These are phyloP conservation scores for Scarus forsteni DNA, from an alignment of 2,797 vertebrate species.

Conservation along the genomic window DNA sequence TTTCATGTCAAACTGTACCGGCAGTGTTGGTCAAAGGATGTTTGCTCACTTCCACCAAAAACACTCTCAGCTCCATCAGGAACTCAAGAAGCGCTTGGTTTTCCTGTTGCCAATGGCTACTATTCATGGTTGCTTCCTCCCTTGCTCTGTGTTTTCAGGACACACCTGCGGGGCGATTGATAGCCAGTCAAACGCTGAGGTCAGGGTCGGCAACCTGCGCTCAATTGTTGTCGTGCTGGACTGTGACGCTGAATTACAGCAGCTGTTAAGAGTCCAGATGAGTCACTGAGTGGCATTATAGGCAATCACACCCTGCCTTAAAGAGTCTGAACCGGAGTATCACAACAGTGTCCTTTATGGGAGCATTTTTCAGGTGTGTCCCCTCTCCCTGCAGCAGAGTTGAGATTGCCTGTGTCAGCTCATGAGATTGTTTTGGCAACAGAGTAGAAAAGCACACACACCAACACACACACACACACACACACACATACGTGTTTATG, in stretches of 20 bases:
- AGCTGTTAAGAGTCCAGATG: conserved; percentile 26
- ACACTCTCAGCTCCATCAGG: conserved; percentile 7
- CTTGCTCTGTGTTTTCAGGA: conserved; percentile 65
- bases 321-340: conserved; percentile 12
- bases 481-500: too few relatives aligned
- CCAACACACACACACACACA: too few relatives aligned
- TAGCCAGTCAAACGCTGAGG: conserved; percentile 37
- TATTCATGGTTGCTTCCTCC: conserved; percentile 79
- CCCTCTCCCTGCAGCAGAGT: conserved; percentile 31
- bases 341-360: conserved; percentile 1
- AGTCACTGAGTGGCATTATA: conserved; percentile 10
- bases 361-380: conserved; percentile 44
- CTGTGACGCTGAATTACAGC: conserved; percentile 40
- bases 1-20: conserved; percentile 5
- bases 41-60: conserved; percentile 65
- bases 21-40: conserved; percentile 49
- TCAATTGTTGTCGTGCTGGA: conserved; percentile 34
- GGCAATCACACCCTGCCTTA: conserved; percentile 12
- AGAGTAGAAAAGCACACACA: conserved; percentile 56
- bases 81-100: conserved; percentile 35
- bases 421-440: conserved; percentile 82
- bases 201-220: conserved; percentile 54
- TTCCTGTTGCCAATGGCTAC: conserved; percentile 70
- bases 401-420: conserved; percentile 64
- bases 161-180: conserved; percentile 77